Evolutionary conservation across 53 echinoderm and acorn worm species (phyloP).

Genomic region (Patiria pectinifera): DNA sequence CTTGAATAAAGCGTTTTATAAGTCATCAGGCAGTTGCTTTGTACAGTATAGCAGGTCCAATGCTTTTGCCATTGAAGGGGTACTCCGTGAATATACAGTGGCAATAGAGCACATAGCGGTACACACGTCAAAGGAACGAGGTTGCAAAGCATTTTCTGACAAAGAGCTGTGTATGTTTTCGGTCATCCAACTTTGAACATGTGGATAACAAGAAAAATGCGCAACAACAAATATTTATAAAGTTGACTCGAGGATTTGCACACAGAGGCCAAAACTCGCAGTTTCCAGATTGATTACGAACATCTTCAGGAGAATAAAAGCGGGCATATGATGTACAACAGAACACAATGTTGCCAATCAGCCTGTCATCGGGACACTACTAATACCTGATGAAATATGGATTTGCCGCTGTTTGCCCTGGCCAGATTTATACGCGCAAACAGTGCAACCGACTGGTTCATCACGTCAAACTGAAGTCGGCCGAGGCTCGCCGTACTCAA

Average conservation of each 20-base stretch:
- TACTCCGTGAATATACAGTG: no score
- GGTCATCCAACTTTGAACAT: no score
- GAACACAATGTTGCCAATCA: background rate
- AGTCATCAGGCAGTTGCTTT: no score
- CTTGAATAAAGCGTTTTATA: no score
- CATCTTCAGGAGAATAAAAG: background rate
- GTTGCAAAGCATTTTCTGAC: no score
- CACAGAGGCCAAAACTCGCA: background rate
- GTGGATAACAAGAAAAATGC: no score
- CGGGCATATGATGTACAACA: background rate
- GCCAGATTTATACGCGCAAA: background rate
- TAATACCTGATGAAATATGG: conserved; percentile 33
- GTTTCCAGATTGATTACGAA: background rate
- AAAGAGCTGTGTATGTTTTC: no score
- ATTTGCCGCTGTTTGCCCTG: conserved; percentile 19
- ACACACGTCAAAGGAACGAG: no score
- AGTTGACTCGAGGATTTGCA: background rate
- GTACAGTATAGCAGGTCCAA: no score
- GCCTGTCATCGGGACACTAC: background rate
- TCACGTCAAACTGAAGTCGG: background rate
- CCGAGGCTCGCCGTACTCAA: background rate
- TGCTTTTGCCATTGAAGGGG: no score
- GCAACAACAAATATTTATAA: background rate
- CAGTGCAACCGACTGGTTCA: background rate
- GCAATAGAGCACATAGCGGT: no score